Evolutionary conservation across 2,113 vertebrate species (phyloP).

Genomic region (Trogon melanurus): DNA sequence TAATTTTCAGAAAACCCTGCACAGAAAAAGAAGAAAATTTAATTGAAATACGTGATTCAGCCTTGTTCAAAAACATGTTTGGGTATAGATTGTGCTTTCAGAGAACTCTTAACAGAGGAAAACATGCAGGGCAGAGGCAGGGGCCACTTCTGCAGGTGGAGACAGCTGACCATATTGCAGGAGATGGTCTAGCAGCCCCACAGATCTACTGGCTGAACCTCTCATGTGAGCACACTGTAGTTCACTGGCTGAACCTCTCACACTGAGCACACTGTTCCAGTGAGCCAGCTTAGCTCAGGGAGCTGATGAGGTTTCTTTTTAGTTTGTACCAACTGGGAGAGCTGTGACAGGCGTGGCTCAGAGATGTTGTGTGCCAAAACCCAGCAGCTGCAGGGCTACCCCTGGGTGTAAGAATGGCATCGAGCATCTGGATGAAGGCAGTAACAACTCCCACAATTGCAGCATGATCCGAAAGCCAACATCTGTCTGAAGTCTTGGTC

Average conservation of each 20-base stretch:
- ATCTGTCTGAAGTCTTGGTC: background rate
- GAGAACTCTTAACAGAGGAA: background rate
- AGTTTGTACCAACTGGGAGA: background rate
- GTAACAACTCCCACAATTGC: rapidly evolving
- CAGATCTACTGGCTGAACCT: background rate
- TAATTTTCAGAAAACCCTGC: background rate
- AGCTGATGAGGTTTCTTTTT: background rate
- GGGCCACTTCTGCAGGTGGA: background rate
- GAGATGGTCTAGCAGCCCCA: background rate
- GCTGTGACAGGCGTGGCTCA: rapidly evolving
- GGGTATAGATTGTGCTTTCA: background rate
- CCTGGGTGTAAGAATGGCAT: rapidly evolving
- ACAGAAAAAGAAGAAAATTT: background rate
- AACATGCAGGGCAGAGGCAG: background rate
- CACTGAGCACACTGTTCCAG: background rate
- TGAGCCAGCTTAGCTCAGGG: background rate
- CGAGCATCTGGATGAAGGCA: background rate
- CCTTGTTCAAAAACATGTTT: background rate
- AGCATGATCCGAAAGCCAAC: background rate
- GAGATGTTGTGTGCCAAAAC: background rate
- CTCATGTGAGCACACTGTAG: rapidly evolving
- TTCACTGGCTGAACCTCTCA: background rate
- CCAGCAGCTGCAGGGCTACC: background rate
- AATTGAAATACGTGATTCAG: background rate
- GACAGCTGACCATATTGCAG: background rate